A percentile compares a stretch with the other conserved stretches of the same genome.
Conservation (phyloP, 2,888 invertebrate genomes). For the Atethmia centrago region DNA sequence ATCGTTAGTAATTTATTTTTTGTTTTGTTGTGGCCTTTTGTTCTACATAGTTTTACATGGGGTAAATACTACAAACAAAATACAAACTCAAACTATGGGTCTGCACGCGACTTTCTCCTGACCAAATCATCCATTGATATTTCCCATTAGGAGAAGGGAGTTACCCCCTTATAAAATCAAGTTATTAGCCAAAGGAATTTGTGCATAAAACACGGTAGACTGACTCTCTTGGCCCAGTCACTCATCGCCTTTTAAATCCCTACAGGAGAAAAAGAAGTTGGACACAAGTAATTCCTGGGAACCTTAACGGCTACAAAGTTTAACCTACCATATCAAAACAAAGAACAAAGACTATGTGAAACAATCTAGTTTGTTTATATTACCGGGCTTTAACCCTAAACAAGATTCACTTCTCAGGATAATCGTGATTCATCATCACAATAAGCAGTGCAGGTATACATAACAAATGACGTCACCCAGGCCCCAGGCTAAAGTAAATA, state of each 20-base stretch:
- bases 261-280: neutral
- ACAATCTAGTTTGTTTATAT: slow-evolving; percentile 47
- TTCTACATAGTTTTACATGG: slow-evolving; percentile 14
- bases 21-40: slow-evolving; percentile 3
- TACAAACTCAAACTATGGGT: neutral
- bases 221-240: neutral
- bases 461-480: slow-evolving; percentile 41
- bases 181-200: neutral
- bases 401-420: slow-evolving; percentile 50
- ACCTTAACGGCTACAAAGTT: neutral
- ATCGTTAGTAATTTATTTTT: slow-evolving; percentile 42
- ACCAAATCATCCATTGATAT: neutral
- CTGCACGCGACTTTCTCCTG: neutral
- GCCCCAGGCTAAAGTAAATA: slow-evolving; percentile 17
- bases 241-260: neutral
- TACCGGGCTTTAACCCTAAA: slow-evolving; percentile 50
- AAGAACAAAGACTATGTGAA: slow-evolving; percentile 23
- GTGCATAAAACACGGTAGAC: neutral
- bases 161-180: neutral
- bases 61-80: neutral
- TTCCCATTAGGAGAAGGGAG: neutral
- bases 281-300: neutral
- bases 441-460: slow-evolving; percentile 6
- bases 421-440: slow-evolving; percentile 45
- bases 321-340: slow-evolving; percentile 18